Conservation (phyloP, 2,113 vertebrate species). For the Rutilus rutilus region DNA sequence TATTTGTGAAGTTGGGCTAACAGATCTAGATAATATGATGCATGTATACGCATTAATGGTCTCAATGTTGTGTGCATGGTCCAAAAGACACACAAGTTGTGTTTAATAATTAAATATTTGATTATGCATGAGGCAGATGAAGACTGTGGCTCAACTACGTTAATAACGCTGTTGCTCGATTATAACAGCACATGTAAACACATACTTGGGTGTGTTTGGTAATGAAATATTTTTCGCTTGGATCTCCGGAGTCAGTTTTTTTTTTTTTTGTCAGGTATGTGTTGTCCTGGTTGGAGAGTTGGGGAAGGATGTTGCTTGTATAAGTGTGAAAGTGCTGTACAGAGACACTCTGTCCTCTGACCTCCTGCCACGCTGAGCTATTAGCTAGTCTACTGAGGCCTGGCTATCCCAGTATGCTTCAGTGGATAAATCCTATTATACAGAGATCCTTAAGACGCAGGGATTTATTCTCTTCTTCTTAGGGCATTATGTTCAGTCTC, state of each 20-base stretch:
- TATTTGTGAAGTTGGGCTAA: no score
- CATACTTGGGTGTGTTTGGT: not conserved
- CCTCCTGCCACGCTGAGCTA: constrained; percentile 46
- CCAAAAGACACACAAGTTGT: not conserved
- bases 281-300: not conserved
- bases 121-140: not conserved
- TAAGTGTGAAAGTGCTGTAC: constrained; percentile 25
- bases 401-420: constrained; percentile 48
- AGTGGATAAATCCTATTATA: constrained; percentile 58
- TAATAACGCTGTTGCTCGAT: not conserved
- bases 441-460: constrained; percentile 51
- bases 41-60: no score
- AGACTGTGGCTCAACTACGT: not conserved
- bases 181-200: not conserved
- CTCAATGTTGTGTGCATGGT: no score
- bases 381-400: constrained; percentile 51
- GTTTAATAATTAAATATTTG: not conserved
- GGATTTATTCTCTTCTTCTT: constrained; percentile 51
- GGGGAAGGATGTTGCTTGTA: constrained; percentile 32
- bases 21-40: no score
- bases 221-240: not conserved
- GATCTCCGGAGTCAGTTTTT: not conserved
- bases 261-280: not conserved
- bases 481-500: constrained; percentile 48
- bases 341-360: constrained; percentile 37